These are phyloP conservation scores for Sula dactylatra DNA, from an alignment of 2,113 vertebrate genomes.

Conservation along the genomic window DNA sequence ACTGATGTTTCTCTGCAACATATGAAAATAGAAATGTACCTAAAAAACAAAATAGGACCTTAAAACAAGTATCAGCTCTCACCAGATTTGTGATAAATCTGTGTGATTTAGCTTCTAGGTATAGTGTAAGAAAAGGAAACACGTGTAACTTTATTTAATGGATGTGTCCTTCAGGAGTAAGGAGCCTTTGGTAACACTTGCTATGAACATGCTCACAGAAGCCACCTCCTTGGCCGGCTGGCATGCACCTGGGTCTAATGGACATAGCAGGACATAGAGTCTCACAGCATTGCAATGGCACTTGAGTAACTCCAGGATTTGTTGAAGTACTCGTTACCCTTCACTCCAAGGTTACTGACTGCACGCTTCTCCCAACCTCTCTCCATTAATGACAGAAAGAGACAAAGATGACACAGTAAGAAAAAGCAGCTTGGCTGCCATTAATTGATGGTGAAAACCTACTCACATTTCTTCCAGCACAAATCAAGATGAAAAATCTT, in stretches of 20 bases:
- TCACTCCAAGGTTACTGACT: background rate
- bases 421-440: background rate
- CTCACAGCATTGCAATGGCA: background rate
- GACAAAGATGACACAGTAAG: background rate
- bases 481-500: background rate
- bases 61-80: background rate
- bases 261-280: background rate
- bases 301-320: background rate
- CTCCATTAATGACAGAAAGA: background rate
- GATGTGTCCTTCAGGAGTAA: background rate
- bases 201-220: background rate
- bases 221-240: background rate
- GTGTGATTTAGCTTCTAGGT: background rate
- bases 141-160: background rate
- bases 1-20: background rate
- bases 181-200: background rate
- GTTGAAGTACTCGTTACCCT: background rate
- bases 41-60: background rate
- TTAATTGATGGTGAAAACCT: background rate
- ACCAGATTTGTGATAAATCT: background rate
- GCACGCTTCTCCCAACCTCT: accelerated
- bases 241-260: background rate
- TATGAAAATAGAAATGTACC: background rate
- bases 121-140: background rate
- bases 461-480: background rate